A percentile compares a stretch with the other conserved stretches of the same genome.
phyloP scores from a whole-genome alignment of 2,888 invertebrate genomes.

The Diaprepes abbreviatus region DNA sequence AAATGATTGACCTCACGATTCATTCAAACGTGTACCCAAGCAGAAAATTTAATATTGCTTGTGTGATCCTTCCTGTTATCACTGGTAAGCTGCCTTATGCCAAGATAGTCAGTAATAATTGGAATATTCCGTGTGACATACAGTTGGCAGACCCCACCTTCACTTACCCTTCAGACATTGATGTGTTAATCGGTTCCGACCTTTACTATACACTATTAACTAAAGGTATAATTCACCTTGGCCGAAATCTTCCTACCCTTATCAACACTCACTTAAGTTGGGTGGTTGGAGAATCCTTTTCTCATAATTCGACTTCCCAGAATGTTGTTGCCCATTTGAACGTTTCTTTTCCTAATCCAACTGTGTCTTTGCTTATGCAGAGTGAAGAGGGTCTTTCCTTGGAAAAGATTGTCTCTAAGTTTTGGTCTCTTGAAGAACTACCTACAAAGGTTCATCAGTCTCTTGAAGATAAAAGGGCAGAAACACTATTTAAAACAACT shows the following conservation, averaged over 20 bases:
- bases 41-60: too few relatives aligned
- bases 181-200: slow-evolving; percentile 42
- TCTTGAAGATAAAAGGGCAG: slow-evolving; percentile 31
- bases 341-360: too few relatives aligned
- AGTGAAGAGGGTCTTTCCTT: too few relatives aligned
- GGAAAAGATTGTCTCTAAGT: too few relatives aligned
- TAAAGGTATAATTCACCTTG: too few relatives aligned
- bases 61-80: too few relatives aligned
- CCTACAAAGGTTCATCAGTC: slow-evolving; percentile 6
- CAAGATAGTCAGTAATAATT: too few relatives aligned
- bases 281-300: slow-evolving; percentile 34
- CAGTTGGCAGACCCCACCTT: too few relatives aligned
- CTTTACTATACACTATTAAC: slow-evolving; percentile 36
- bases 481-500: slow-evolving; percentile 24
- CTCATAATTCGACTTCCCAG: background rate
- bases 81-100: too few relatives aligned
- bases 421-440: slow-evolving; percentile 44
- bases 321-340: background rate
- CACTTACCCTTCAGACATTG: slow-evolving; percentile 40
- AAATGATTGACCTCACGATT: slow-evolving; percentile 27
- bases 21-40: too few relatives aligned
- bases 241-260: slow-evolving; percentile 31
- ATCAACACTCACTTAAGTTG: slow-evolving; percentile 44
- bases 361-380: too few relatives aligned
- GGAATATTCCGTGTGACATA: too few relatives aligned